A percentile compares a stretch with the other conserved stretches of the same genome.
Evolutionary conservation across 2,888 invertebrate species (phyloP).

Genomic region (Amiota minor): DNA sequence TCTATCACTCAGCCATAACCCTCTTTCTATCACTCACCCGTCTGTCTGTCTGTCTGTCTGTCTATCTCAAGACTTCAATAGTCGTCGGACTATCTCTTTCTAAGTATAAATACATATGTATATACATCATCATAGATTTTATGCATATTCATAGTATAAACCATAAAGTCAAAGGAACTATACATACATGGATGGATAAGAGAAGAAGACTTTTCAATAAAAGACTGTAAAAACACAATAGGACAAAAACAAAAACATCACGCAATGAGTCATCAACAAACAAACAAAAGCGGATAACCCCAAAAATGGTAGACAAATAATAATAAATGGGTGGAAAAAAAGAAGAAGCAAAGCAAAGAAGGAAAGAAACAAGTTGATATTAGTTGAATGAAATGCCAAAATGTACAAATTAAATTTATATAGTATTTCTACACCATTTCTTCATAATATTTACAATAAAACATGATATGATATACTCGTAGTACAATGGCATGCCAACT

Average conservation of each 20-base stretch:
- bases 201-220: not conserved
- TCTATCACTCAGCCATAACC: not conserved
- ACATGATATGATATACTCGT: not conserved
- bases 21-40: not conserved
- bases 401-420: not conserved
- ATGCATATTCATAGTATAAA: slow-evolving; percentile 9
- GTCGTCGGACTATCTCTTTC: no score
- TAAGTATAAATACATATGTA: no score
- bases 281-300: slow-evolving; percentile 18
- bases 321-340: no score
- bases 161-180: not conserved
- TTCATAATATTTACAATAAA: not conserved
- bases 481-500: not conserved
- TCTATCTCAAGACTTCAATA: no score
- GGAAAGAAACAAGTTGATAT: slow-evolving; percentile 3
- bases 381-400: slow-evolving; percentile 19
- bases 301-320: slow-evolving; percentile 18
- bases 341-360: not conserved
- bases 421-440: no score
- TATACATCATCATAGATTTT: no score
- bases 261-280: slow-evolving; percentile 11
- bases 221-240: not conserved
- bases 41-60: no score
- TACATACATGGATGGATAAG: not conserved
- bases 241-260: slow-evolving; percentile 3